Evolutionary conservation across 2,113 vertebrate genomes (phyloP).

Genomic region (Spea bombifrons): DNA sequence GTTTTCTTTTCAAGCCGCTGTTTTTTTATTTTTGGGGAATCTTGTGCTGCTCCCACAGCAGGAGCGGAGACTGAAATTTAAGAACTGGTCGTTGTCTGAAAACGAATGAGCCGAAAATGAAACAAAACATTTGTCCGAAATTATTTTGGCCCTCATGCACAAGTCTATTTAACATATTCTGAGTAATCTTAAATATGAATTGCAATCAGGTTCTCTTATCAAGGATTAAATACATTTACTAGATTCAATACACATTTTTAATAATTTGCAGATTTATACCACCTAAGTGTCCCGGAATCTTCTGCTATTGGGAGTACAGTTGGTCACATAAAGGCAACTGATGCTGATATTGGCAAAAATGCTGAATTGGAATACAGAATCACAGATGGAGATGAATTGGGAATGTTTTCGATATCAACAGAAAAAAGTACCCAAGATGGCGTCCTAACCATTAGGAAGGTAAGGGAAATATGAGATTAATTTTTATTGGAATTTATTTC

Average conservation of each 20-base stretch:
- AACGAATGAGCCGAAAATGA: too few species aligned
- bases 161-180: too few species aligned
- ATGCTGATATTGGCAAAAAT: constrained; percentile 74
- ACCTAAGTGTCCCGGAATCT: constrained; percentile 71
- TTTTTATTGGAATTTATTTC: too few species aligned
- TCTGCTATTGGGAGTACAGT: constrained; percentile 69
- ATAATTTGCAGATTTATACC: constrained; percentile 64
- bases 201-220: neutral
- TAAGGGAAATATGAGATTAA: constrained; percentile 42
- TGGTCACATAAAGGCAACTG: constrained; percentile 73
- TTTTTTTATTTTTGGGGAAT: too few species aligned
- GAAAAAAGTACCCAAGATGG: constrained; percentile 75
- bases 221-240: constrained; percentile 60
- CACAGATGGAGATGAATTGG: constrained; percentile 71
- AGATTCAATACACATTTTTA: constrained; percentile 44
- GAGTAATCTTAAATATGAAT: too few species aligned
- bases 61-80: too few species aligned
- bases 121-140: too few species aligned
- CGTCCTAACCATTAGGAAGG: constrained; percentile 74
- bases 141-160: too few species aligned
- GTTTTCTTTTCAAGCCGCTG: too few species aligned
- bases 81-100: too few species aligned
- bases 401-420: constrained; percentile 75
- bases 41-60: too few species aligned
- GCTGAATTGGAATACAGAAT: constrained; percentile 77